Conservation (phyloP, 1,140 invertebrate genomes). For the Linepithema humile region DNA sequence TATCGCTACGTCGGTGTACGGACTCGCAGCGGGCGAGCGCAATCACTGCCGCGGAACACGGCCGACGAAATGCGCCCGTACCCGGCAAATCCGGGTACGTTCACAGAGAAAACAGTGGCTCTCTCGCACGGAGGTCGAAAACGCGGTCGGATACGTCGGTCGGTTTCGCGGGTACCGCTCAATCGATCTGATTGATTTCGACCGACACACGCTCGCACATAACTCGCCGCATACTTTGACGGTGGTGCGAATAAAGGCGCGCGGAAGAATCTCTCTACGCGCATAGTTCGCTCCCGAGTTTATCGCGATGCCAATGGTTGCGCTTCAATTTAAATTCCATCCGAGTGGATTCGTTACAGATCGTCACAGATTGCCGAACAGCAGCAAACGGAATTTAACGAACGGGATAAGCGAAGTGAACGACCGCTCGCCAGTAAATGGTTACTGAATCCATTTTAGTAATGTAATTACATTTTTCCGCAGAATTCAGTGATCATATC, state of each 20-base stretch:
- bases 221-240: constrained; percentile 37
- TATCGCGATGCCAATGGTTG: constrained; percentile 35
- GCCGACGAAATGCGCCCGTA: constrained; percentile 10
- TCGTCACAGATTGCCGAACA: constrained; percentile 51
- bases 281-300: constrained; percentile 30
- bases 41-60: constrained; percentile 44
- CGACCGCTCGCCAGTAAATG: constrained; percentile 28
- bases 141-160: not conserved
- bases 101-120: not conserved
- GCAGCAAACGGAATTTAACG: constrained; percentile 11
- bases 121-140: not conserved
- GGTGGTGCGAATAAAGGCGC: constrained; percentile 41
- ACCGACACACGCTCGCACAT: not conserved
- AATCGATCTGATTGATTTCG: constrained; percentile 16
- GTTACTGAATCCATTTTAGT: constrained; percentile 9
- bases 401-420: constrained; percentile 47
- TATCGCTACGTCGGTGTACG: constrained; percentile 55
- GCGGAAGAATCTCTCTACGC: constrained; percentile 1
- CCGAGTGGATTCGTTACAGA: constrained; percentile 46
- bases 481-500: not conserved
- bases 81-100: not conserved
- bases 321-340: constrained; percentile 56
- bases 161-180: not conserved
- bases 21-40: constrained; percentile 35
- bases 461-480: not conserved